Base-by-base conservation (phyloP, 2,888 invertebrate genomes). In the Drosophila vallismaia region DNA sequence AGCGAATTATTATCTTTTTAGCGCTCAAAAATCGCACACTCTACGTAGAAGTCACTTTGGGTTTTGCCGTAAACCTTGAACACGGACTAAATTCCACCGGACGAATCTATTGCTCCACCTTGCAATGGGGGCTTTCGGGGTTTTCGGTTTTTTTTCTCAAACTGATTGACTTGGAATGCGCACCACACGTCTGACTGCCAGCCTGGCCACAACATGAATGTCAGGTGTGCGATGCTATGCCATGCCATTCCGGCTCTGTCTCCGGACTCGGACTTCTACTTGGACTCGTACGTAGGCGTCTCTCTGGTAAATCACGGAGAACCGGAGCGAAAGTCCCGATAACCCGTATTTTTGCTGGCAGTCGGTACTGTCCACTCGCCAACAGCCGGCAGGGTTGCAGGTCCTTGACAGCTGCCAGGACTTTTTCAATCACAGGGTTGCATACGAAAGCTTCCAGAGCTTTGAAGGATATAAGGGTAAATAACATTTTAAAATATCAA, bases 191-290 rank as follows among this genome's bases (percentile, higher is more conserved):
- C 84, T 81, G 86, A 87, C 88, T 85, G 81, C 67, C 85, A 88
- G 78, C 85, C 76, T 86, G 75, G 84, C 88, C 84, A 85, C 88
- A 85, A 85, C 88, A 85, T 85, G 88, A 85, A 85, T 90, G 89
- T 82, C 90, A 90, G 88, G 89, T 88, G 82, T 83, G 84, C 86
- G 71, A 72, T 58, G 38, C 67, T 53, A 42, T 42, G 64, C 68
- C 45, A 56, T 70, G 52, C 62, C 60, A 83, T 79, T 86, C 83
- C 87, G 88, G 87, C 83, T 84, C 71, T 44, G 50, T 38, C 31
- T 29, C 54, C 57, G 57, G n/a, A 55, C 74, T 70, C 63, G 67
- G 57, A 60, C 49, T 70, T 67, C 66, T 52, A 19, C 40, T 19
- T n/a, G 40, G 58, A 24, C 49, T 19, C 19, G 40, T 42, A 58